Evolutionary conservation across 2,888 invertebrate genomes (phyloP), one percentile per base, ranked within the genome.

Genomic region (Kuschelorhynchus macadamiae): DNA sequence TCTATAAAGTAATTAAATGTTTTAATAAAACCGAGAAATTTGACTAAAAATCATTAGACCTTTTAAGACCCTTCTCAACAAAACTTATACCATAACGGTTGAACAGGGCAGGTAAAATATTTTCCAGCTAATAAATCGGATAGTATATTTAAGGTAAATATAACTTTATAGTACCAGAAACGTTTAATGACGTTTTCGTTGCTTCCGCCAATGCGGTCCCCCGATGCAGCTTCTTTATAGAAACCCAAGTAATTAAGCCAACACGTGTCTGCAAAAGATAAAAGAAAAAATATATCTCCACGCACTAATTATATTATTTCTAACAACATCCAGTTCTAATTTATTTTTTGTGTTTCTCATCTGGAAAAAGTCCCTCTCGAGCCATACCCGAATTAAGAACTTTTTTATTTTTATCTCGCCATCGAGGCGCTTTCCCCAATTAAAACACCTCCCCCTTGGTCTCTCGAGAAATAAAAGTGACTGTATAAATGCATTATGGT

Each of bases 381-480:
- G 74, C 79, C 77, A 81, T 80, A 80, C 75, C 77, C 74, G 74
- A 74, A 80, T 80, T 79, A 78, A 76, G 77, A 79, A 76, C 80
- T 77, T 81, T 79, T 80, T 82, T 80, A 80, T 79, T 81, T 83
- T 83, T 82, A 83, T 83, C 77, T 81, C 77, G 80, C 82, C 82
- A 79, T 81, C 76, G 82, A 82, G 83, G 59, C 59, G 52, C 33
- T 41, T 81, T 82, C 80, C 77, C 79, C 82, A 84, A 83, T 83
- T 83, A 82, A 83, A 81, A 82, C 81, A 78, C 73, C 74, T 71
- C 76, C 78, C 78, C 70, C 66, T 70, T 73, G 63, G 59, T 71
- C 71, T 64, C 71, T 30, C 49, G 71, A 67, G 71, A 71, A 71
- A 71, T 71, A 67, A 71, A 71, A 64, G 49, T 59, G 71, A 59